A percentile compares a stretch with the other conserved stretches of the same genome.
Evolutionary conservation across 1,140 invertebrate species (phyloP).

Genomic region (Antheraea mylitta): DNA sequence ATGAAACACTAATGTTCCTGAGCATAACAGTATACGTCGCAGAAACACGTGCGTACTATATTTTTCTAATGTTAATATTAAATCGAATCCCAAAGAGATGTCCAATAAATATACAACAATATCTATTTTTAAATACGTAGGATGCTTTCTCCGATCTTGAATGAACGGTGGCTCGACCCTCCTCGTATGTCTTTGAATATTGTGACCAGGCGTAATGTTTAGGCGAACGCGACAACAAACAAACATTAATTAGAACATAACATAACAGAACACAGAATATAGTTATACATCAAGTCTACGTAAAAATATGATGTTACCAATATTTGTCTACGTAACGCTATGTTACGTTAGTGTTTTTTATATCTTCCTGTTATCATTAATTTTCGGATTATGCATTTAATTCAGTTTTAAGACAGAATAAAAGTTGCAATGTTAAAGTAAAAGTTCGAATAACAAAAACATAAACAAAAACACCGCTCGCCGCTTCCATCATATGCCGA

Average conservation of each 20-base stretch:
- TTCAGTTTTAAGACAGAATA: background rate
- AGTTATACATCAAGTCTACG: background rate
- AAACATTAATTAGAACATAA: background rate
- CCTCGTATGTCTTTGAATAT: conserved; percentile 54
- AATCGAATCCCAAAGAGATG: conserved; percentile 67
- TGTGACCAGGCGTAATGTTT: conserved; percentile 25
- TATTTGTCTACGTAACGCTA: background rate
- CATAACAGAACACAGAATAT: background rate
- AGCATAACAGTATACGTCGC: conserved; percentile 48
- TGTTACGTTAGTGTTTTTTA: too few relatives aligned
- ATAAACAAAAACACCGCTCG: conserved; percentile 22
- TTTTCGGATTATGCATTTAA: background rate
- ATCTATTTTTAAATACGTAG: conserved; percentile 73
- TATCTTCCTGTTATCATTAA: too few relatives aligned
- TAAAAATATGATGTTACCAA: background rate
- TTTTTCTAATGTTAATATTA: conserved; percentile 72
- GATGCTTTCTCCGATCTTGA: conserved; percentile 72
- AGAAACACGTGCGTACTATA: conserved; percentile 56
- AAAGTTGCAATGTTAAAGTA: background rate
- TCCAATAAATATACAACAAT: conserved; percentile 70
- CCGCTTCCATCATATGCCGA: conserved; percentile 36
- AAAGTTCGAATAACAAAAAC: conserved; percentile 1
- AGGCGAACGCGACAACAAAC: conserved; percentile 19
- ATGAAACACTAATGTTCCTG: conserved; percentile 21
- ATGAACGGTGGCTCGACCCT: conserved; percentile 68